Conservation (phyloP, 2,888 invertebrate genomes). For the Limulus polyphemus region DNA sequence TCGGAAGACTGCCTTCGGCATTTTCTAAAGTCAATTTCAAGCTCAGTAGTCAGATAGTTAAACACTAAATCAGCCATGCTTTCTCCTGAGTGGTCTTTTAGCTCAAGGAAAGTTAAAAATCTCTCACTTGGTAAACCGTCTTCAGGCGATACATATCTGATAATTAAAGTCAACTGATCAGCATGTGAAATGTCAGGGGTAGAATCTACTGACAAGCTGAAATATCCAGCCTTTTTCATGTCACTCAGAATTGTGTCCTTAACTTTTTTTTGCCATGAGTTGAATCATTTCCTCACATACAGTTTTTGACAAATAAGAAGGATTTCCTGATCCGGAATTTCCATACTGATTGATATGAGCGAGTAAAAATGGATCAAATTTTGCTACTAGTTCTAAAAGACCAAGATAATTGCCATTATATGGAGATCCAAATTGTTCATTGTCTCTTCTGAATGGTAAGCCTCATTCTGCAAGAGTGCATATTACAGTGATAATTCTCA, state of each 20-base stretch:
- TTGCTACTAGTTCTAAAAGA: slow-evolving; percentile 30
- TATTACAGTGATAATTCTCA: neutral
- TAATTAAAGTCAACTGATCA: slow-evolving; percentile 17
- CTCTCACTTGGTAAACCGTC: neutral
- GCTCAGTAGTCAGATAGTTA: no score
- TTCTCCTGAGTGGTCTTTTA: no score
- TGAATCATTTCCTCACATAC: slow-evolving; percentile 31
- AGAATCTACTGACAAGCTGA: slow-evolving; percentile 16
- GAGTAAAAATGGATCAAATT: slow-evolving; percentile 31
- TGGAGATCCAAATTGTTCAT: slow-evolving; percentile 27
- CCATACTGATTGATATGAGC: slow-evolving; percentile 28
- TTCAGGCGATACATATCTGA: slow-evolving; percentile 9
- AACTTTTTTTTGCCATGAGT: neutral
- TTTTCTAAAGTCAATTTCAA: no score
- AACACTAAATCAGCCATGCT: no score
- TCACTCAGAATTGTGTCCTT: neutral
- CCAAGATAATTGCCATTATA: slow-evolving; percentile 31
- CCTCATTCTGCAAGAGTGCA: slow-evolving; percentile 27
- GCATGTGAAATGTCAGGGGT: slow-evolving; percentile 20
- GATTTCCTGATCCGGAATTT: slow-evolving; percentile 28
- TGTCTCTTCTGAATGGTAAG: slow-evolving; percentile 29
- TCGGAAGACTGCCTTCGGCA: no score
- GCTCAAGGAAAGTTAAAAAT: neutral
- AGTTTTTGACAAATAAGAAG: slow-evolving; percentile 30
- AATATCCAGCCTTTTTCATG: neutral